Percentiles rank a stretch among this genome's conserved stretches.
phyloP scores from a whole-genome alignment of 2,888 invertebrate species.

The Cephalotes varians region DNA sequence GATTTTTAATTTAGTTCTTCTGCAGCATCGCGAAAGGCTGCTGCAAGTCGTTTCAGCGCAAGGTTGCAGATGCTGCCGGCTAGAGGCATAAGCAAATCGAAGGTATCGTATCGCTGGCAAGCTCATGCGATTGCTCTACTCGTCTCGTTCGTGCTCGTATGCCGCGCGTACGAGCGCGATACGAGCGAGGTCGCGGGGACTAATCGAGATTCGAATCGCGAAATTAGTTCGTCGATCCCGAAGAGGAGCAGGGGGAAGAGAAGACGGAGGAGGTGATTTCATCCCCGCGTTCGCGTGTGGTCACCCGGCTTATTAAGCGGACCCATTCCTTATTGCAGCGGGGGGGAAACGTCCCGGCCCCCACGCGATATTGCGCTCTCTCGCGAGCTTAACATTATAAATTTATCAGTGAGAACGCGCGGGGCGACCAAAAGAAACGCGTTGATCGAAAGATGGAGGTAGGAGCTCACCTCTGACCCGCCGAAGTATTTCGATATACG shows the following conservation, averaged over 20 bases:
- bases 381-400: constrained; percentile 79
- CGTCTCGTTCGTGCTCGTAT: neutral
- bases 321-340: constrained; percentile 75
- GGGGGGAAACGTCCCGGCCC: constrained; percentile 43
- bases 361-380: constrained; percentile 54
- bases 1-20: constrained; percentile 6
- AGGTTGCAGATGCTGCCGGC: neutral
- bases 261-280: constrained; percentile 11
- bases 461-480: constrained; percentile 82
- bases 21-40: neutral
- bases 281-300: constrained; percentile 76
- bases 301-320: constrained; percentile 80
- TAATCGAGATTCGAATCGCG: constrained; percentile 77
- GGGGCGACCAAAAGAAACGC: constrained; percentile 81
- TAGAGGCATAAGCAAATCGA: constrained; percentile 40
- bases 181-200: constrained; percentile 61
- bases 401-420: constrained; percentile 82
- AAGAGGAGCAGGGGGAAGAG: neutral
- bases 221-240: constrained; percentile 76
- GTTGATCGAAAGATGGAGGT: constrained; percentile 84
- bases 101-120: constrained; percentile 28
- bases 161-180: constrained; percentile 2
- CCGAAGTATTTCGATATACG: constrained; percentile 83
- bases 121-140: constrained; percentile 13
- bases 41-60: neutral